Evolutionary conservation across 2,113 vertebrate genomes (phyloP), one percentile per base, ranked within the genome.

Genomic region (Oostethus manadensis): DNA sequence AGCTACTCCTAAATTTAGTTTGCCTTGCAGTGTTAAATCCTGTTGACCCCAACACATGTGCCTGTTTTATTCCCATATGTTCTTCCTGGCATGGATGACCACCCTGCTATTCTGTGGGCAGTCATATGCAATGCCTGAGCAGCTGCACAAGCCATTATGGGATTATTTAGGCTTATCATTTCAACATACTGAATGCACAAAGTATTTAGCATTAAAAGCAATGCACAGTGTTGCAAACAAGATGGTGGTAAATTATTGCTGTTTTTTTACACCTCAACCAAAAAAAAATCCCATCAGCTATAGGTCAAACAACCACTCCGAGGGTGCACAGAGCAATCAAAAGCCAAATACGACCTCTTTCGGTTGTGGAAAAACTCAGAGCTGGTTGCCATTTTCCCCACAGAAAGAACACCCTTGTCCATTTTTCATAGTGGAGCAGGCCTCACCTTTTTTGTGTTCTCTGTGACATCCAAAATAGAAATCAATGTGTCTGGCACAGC

Each of bases 401-500:
- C 51, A 57, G 74, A 72, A 80, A 56, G 51, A 49, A 49, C 42
- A 70, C 22, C 63, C 29, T 56, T 45, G 38, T 60, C 70, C 58
- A 80, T 83, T 83, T 79, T 71, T 86, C 68, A 76, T 60, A 81
- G 55, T 26, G 6, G 13, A 56, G 21, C 66, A 59, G 55, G 60
- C 56, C 66, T 83, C 76, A 78, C 73, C 66, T 80, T 70, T 56
- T 83, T 68, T 74, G 63, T 75, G 60, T 73, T 81, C 64, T 76
- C 62, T 47, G 66, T 77, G 71, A 84, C 78, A 85, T 22, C 73
- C 56, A 68, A 76, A 84, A 80, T 75, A 86, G 71, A 85, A 89
- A 87, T 88, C 84, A 78, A 87, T 88, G 78, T 51, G 79, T 84
- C 85, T 87, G 81, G 58, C 59, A 46, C 72, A 60, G 66, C 15